These are phyloP conservation scores for Thecocarcelia acutangulata DNA, from an alignment of 2,888 invertebrate species.

Conservation along the genomic window DNA sequence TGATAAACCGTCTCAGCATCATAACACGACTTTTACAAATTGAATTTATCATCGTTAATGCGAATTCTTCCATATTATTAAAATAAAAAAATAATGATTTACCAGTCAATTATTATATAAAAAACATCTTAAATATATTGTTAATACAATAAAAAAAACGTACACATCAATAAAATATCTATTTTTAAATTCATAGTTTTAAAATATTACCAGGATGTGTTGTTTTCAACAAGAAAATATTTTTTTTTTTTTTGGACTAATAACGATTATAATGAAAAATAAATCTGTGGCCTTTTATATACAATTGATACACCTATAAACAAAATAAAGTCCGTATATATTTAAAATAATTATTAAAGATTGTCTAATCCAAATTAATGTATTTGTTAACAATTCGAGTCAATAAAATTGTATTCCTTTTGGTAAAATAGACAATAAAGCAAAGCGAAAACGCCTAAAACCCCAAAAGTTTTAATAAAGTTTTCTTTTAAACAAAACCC, in stretches of 20 bases:
- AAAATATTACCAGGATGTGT: constrained; percentile 11
- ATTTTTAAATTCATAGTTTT: too few relatives aligned
- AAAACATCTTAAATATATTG: constrained; percentile 22
- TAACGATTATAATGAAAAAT: not conserved
- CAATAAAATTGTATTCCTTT: constrained; percentile 26
- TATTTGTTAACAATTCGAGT: constrained; percentile 10
- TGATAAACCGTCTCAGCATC: constrained; percentile 9
- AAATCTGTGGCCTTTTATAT: constrained; percentile 45
- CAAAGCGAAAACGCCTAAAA: constrained; percentile 25
- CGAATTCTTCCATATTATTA: constrained; percentile 47
- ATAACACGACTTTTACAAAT: constrained; percentile 7
- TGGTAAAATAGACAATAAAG: constrained; percentile 41
- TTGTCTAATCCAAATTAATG: constrained; percentile 4
- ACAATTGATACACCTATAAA: constrained; percentile 11
- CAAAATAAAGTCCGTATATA: constrained; percentile 7
- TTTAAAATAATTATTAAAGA: constrained; percentile 19
- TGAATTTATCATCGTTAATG: constrained; percentile 46
- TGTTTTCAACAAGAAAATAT: constrained; percentile 17
- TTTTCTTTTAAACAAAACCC: constrained; percentile 31
- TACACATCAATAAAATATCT: not conserved
- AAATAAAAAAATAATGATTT: constrained; percentile 27
- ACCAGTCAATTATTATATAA: constrained; percentile 31
- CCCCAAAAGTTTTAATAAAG: not conserved
- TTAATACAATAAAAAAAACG: constrained; percentile 22
- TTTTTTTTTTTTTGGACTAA: too few relatives aligned